A percentile compares a stretch with the other conserved stretches of the same genome.
These are phyloP conservation scores for Galleria mellonella DNA, from an alignment of 1,140 invertebrate genomes.

Conservation along the genomic window DNA sequence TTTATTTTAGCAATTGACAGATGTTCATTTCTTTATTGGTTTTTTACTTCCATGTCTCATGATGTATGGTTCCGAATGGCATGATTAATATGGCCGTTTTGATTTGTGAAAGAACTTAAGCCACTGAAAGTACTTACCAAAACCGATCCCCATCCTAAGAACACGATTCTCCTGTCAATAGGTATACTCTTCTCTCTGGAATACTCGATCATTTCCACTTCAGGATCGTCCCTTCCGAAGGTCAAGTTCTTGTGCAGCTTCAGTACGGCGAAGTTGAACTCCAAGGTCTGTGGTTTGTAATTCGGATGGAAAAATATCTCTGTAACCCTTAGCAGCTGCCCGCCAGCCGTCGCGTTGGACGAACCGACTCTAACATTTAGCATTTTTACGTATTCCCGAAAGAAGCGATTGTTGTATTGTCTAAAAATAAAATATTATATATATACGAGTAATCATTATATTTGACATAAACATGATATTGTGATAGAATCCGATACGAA, in stretches of 20 bases:
- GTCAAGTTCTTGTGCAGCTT: constrained; percentile 48
- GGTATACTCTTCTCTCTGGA: constrained; percentile 29
- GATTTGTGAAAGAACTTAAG: no score
- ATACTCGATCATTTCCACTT: constrained; percentile 25
- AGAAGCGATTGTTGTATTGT: constrained; percentile 62
- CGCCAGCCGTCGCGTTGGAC: constrained; percentile 47
- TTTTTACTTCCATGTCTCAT: no score
- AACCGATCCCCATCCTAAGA: constrained; percentile 60
- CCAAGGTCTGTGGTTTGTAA: constrained; percentile 51
- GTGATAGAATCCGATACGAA: no score
- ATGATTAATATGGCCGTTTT: no score
- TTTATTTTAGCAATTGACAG: no score
- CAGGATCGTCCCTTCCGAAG: constrained; percentile 13
- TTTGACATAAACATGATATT: no score
- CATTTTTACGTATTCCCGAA: constrained; percentile 59
- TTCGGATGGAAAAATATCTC: constrained; percentile 64
- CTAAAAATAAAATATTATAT: constrained; percentile 16
- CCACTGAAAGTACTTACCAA: constrained; percentile 28
- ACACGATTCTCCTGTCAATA: constrained; percentile 37
- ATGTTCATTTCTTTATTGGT: no score
- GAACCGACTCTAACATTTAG: constrained; percentile 46
- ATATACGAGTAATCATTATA: no score
- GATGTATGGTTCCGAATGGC: no score
- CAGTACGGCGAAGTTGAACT: constrained; percentile 53
- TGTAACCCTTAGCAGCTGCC: constrained; percentile 35